These are phyloP conservation scores for Cephonodes hylas DNA, from an alignment of 2,888 invertebrate genomes.

Conservation along the genomic window DNA sequence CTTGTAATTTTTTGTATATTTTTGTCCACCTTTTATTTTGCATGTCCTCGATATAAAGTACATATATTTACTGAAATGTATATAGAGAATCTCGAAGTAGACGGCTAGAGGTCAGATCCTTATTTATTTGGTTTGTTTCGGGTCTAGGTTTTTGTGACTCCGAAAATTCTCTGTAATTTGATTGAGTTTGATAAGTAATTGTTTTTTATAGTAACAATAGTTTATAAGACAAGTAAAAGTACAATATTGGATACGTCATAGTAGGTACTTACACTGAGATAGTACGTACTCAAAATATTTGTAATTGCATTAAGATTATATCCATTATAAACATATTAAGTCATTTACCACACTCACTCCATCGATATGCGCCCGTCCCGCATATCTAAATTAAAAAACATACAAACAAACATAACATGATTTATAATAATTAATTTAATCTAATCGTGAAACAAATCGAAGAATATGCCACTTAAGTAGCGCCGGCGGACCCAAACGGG, in stretches of 20 bases:
- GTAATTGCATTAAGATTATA: background rate
- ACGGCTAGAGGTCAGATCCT: no score
- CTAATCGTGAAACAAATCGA: conserved; percentile 73
- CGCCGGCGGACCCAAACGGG: conserved; percentile 38
- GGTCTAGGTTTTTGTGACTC: no score
- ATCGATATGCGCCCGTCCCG: background rate
- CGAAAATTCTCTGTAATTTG: no score
- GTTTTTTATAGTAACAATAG: no score
- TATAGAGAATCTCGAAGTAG: no score
- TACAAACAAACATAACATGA: conserved; percentile 13
- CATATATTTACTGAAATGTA: no score
- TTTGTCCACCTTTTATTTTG: no score
- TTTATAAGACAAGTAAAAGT: background rate
- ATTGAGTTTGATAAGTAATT: no score
- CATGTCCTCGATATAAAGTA: no score
- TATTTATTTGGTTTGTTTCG: no score
- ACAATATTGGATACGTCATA: background rate
- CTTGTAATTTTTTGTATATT: no score
- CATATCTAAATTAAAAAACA: background rate
- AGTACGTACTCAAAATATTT: background rate
- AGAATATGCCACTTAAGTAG: conserved; percentile 65
- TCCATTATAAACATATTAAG: no score
- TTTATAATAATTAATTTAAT: conserved; percentile 32
- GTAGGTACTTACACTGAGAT: background rate
- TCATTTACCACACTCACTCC: background rate